Base-by-base conservation (phyloP, 1,140 invertebrate species). In the Phenacoccus solenopsis region DNA sequence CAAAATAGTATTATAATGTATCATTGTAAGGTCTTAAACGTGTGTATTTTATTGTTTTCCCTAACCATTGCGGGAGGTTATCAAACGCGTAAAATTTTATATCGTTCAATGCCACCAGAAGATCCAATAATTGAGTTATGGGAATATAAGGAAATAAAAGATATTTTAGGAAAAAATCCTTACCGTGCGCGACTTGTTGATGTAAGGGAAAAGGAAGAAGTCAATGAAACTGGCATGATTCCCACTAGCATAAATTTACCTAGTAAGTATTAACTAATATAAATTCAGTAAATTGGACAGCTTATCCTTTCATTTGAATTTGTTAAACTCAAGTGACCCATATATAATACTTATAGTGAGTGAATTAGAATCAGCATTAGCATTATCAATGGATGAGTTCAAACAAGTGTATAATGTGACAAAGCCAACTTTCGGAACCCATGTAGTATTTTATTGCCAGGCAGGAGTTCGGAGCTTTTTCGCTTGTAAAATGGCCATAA, bases 211-310 rank as follows among this genome's bases (percentile, higher is more conserved):
- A 67, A 68, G 38, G 28, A 70, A 20, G 74, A 75, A 69, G n/a
- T 75, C 22, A 35, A 38, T 28, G 70, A 72, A 28, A 74, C 73
- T 67, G 74, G 74, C 25, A 21, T 56, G 2, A n/a, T 75, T 28
- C 74, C 74, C 12, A 70, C 70, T 69, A 68, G 59, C 13, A 67
- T 59, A 56, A 70, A 74, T 70, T 72, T 75, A n/a, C 74, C 74
- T 32, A 57, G 74, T 75, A 38, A 70, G 70, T 69, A 35, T n/a
- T 49, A 69, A 10, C 20, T 20, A 12, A n/a, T 64, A 10, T 10
- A 25, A 64, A 9, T 12, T 21, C 21, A 12, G 21, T 9, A 25
- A 10, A 21, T 12, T 64, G 9, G 9, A 21, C 21, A n/a, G n/a
- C n/a, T n/a, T n/a, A n/a, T n/a, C n/a, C n/a, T n/a, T 27, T 68